These are phyloP conservation scores for Lytechinus pictus DNA, from an alignment of 35 echinoderm and acorn worm species.

Conservation along the genomic window DNA sequence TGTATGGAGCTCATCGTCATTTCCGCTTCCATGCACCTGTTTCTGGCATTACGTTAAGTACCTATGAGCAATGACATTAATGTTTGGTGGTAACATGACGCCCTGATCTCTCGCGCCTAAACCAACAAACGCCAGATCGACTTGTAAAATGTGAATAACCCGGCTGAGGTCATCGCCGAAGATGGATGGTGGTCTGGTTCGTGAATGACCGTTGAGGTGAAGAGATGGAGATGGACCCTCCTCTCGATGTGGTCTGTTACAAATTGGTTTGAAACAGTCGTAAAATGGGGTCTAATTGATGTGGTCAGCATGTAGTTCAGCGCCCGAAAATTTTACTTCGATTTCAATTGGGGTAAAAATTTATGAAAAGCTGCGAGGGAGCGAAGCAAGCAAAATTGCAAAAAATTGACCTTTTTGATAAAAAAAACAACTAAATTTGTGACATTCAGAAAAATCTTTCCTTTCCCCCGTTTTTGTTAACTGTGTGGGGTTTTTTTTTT, in stretches of 20 bases:
- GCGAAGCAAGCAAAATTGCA: too few relatives aligned
- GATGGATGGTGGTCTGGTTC: not conserved
- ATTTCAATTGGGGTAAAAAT: too few relatives aligned
- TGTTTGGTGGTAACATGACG: slow-evolving; percentile 31
- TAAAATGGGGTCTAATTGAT: not conserved
- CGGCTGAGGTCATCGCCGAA: not conserved
- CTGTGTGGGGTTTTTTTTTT: too few relatives aligned
- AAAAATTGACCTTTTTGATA: too few relatives aligned
- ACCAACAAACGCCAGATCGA: slow-evolving; percentile 29
- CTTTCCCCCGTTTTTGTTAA: too few relatives aligned
- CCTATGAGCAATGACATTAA: slow-evolving; percentile 21
- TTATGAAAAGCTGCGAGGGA: too few relatives aligned
- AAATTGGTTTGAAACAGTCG: not conserved
- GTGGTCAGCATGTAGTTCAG: too few relatives aligned
- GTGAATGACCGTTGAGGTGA: not conserved
- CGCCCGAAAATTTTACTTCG: too few relatives aligned
- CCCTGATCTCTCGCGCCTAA: not conserved
- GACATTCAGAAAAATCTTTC: too few relatives aligned
- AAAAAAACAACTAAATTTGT: too few relatives aligned
- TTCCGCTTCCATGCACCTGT: slow-evolving; percentile 17
- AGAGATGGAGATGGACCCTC: not conserved
- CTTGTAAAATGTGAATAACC: slow-evolving; percentile 13
- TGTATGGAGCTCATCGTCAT: not conserved
- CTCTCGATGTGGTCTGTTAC: not conserved
- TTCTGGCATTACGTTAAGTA: not conserved